Evolutionary conservation across 2,888 invertebrate genomes (phyloP), one percentile per base, ranked within the genome.

Genomic region (Diaphora mendica): DNA sequence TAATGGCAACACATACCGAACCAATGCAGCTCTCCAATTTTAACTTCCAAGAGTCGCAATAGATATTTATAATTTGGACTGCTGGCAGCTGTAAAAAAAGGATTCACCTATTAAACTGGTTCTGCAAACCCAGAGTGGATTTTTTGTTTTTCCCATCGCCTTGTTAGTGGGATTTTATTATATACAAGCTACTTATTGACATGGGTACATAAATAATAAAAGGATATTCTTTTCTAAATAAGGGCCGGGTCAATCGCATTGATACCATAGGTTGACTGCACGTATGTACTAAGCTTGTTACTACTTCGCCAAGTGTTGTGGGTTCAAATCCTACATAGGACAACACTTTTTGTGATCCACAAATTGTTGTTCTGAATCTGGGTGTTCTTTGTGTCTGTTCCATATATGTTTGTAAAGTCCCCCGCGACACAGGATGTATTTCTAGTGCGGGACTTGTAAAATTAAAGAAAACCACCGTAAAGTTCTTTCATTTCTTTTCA

Each of bases 11-110:
- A 85, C 86, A 83, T 88, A 90, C 89, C 86, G 71, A n/a, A 33
- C 23, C 13, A 68, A 64, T 44, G 35, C 39, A 48, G 64, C 73
- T 35, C 64, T 39, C 59, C 55, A 23, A 42, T 67, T 55, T 35
- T 39, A 67, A 26, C 33, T 48, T 35, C 59, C 59, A 62, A 30
- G 30, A 39, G 39, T 39, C n/a, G 64, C 48, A 44, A 15, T 23
- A 62, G 42, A 7, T 13, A 62, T 65, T 75, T 88, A 92, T 77
- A 92, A 88, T 87, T 92, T 92, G 68, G 92, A 88, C 62, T 88
- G 88, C 62, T 74, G 69, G 44, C 89, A 88, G 68, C 91, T 92
- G 92, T 72, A 89, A 85, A 87, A 86, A 48, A 84, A 78, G 76
- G 71, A 15, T 20, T 48, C 11, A 48, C 67, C 44, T 71, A 74